Base-by-base conservation (phyloP, 1,140 invertebrate species). In the Nixonia krombeini region DNA sequence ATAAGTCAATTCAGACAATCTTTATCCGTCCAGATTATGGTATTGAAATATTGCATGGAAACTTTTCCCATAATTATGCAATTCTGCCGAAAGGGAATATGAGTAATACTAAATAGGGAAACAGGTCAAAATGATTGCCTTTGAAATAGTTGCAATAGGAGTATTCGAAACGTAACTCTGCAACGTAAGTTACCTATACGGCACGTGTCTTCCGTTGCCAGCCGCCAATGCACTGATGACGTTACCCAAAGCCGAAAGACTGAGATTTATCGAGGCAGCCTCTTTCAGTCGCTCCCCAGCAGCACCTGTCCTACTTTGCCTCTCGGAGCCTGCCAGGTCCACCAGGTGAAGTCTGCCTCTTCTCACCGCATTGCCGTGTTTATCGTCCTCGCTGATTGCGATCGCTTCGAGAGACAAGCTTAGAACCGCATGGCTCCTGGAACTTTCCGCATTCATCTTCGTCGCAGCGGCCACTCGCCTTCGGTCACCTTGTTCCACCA, bases 241-340 rank as follows among this genome's bases (percentile, higher is more conserved):
- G 86, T 98, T 98, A 9, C 96, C 96, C 29, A 98, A 82, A 0
- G 96, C 96, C 7, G 94, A 96, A 9, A 98, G 83, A 4, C 94
- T 96, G n/a, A 98, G 82, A 86, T 98, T 98, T 52, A 98, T 98
- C 86, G 96, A 97, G 0, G 94, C 96, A 0, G 96, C 96, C 86
- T 98, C 96, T 76, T 95, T 96, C 13, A 98, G 84, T 13, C 96
- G 85, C 59, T 96, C 94, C 0, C 96, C 94, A 1, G 90, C 90
- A 0, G 93, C 92, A 7, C 95, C 92, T 23, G 94, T 96, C 80
- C 96, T 95, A 0, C 89, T 86, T 80, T 96, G 94, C 62, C 94
- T 81, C 79, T 96, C 95, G 56, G 92, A 95, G 1, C 95, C 95
- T 13, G 95, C 95, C 58, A 97, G 84, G 85, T 97, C 95, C 0